These are phyloP conservation scores for Sisor rabdophorus DNA, from an alignment of 2,113 vertebrate species.

Conservation along the genomic window DNA sequence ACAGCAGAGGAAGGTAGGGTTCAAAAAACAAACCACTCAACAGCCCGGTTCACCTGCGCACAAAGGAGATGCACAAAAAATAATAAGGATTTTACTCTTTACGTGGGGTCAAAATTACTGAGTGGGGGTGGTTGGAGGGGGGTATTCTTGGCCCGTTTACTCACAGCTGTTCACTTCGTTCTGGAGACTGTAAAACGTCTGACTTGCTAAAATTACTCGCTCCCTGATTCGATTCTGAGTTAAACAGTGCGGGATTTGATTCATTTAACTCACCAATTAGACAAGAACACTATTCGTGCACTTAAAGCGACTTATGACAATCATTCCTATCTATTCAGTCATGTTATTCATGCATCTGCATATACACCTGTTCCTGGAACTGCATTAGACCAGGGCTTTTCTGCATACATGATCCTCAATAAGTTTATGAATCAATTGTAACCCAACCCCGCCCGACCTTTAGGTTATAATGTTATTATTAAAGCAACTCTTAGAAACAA, in stretches of 20 bases:
- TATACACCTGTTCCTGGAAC: background rate
- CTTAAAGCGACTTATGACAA: background rate
- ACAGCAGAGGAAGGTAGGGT: slow-evolving; percentile 87
- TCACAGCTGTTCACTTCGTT: slow-evolving; percentile 60
- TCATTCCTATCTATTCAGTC: background rate
- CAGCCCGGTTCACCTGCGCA: background rate
- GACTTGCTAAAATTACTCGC: background rate
- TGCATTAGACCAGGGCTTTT: background rate
- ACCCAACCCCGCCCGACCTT: no score
- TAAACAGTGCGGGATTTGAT: background rate
- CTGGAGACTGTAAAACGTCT: slow-evolving; percentile 49
- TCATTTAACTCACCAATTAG: background rate
- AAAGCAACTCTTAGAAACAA: no score
- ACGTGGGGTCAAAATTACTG: background rate
- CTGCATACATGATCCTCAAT: no score
- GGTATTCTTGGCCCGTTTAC: background rate
- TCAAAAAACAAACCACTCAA: background rate
- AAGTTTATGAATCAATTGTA: no score
- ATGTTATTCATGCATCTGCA: background rate
- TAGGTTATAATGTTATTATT: no score
- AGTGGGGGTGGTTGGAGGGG: no score
- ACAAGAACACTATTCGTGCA: background rate
- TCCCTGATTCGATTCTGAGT: background rate
- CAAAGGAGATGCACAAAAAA: background rate
- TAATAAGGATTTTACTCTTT: background rate